Percentiles rank a stretch among this genome's conserved stretches.
Conservation (phyloP, 2,888 invertebrate species). For the Netelia virgata region DNA sequence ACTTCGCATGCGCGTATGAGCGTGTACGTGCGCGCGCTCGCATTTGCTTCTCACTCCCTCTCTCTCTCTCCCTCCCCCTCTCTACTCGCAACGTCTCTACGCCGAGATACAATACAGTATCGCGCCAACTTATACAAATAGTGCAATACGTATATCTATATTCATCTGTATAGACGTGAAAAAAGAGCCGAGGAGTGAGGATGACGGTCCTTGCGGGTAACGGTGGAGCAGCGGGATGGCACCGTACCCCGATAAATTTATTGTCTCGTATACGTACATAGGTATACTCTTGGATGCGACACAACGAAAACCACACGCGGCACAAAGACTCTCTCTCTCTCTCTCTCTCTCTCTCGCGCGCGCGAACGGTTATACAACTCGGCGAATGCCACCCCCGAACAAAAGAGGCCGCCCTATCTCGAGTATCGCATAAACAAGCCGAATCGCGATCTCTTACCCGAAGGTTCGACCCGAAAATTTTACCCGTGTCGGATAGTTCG, state of each 20-base stretch:
- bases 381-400: slow-evolving; percentile 77
- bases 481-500: slow-evolving; percentile 33
- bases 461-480: slow-evolving; percentile 55
- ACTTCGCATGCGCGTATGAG: slow-evolving; percentile 23
- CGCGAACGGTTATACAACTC: not conserved
- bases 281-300: slow-evolving; percentile 16
- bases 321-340: slow-evolving; percentile 1
- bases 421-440: slow-evolving; percentile 80
- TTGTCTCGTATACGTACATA: slow-evolving; percentile 62
- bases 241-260: slow-evolving; percentile 71
- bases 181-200: slow-evolving; percentile 37
- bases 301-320: slow-evolving; percentile 51
- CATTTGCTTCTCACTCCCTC: not conserved
- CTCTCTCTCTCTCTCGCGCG: too few relatives aligned
- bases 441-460: slow-evolving; percentile 79
- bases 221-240: slow-evolving; percentile 55
- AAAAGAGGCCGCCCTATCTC: slow-evolving; percentile 78
- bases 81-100: slow-evolving; percentile 1
- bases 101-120: slow-evolving; percentile 11
- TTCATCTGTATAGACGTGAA: not conserved
- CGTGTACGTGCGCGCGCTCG: slow-evolving; percentile 11
- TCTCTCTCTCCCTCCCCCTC: not conserved
- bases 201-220: slow-evolving; percentile 60
- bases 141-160: slow-evolving; percentile 31
- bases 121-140: slow-evolving; percentile 15